Conservation (phyloP, 2,888 invertebrate genomes). For the Philonicus albiceps region DNA sequence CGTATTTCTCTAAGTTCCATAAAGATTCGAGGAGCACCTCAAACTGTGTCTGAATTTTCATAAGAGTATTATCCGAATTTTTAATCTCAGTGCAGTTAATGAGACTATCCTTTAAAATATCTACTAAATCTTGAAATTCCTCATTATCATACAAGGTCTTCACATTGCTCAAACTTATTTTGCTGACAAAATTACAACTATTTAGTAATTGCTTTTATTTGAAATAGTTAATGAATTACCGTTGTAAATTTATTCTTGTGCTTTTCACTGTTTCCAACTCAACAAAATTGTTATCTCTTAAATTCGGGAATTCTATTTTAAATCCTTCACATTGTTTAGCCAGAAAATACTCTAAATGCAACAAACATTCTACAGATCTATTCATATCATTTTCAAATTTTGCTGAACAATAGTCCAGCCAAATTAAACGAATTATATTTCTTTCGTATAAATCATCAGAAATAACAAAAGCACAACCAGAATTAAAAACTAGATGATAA, state of each 20-base stretch:
- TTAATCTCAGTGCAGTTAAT: conserved; percentile 55
- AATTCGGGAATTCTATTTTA: conserved; percentile 65
- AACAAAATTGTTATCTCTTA: conserved; percentile 65
- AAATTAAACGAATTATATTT: conserved; percentile 65
- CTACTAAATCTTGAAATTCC: conserved; percentile 72
- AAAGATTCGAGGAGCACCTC: conserved; percentile 71
- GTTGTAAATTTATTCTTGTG: conserved; percentile 65
- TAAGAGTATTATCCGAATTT: conserved; percentile 51
- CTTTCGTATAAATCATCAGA: conserved; percentile 62
- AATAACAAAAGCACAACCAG: conserved; percentile 52
- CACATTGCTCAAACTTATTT: conserved; percentile 70
- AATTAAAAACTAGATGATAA: conserved; percentile 51
- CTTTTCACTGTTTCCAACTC: conserved; percentile 63
- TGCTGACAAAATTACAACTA: conserved; percentile 61
- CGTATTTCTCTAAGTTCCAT: conserved; percentile 69
- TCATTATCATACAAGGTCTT: conserved; percentile 72
- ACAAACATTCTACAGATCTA: conserved; percentile 63
- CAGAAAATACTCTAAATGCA: conserved; percentile 50
- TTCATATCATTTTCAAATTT: conserved; percentile 65
- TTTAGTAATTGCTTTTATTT: not conserved
- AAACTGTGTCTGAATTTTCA: conserved; percentile 53
- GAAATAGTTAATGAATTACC: conserved; percentile 56
- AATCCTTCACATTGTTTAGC: conserved; percentile 55
- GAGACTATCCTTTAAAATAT: conserved; percentile 69
- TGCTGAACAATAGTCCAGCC: conserved; percentile 67